Conservation (phyloP, 2,797 vertebrate genomes). For the Propithecus perrieri region DNA sequence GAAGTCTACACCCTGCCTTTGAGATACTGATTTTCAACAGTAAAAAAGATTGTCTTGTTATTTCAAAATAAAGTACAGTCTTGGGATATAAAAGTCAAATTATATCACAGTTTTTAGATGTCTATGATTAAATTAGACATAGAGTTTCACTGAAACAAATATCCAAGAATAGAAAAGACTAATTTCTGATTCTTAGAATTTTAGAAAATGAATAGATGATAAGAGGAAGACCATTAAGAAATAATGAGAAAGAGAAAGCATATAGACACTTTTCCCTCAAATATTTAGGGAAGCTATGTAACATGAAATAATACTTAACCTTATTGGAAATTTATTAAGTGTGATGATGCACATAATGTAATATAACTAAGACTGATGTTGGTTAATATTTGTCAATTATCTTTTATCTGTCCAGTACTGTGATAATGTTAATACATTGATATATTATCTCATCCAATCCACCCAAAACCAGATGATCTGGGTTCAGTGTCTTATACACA, state of each 20-base stretch:
- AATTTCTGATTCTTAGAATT: background rate
- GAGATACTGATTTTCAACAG: slow-evolving; percentile 12
- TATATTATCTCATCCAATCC: background rate
- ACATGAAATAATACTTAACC: background rate
- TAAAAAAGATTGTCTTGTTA: background rate
- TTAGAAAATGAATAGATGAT: background rate
- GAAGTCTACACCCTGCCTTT: background rate
- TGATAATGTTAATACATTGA: background rate
- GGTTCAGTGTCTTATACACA: background rate
- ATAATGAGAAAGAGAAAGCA: background rate
- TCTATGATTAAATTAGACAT: background rate
- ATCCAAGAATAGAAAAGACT: background rate
- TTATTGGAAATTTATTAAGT: background rate
- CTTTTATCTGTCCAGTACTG: background rate
- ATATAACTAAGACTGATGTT: background rate
- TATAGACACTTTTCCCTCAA: background rate
- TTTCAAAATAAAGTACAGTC: background rate
- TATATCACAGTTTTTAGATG: background rate
- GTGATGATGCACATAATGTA: background rate
- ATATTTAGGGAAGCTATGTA: background rate
- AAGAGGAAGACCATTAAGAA: background rate
- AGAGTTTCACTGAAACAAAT: background rate
- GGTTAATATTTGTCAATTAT: background rate
- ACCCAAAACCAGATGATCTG: background rate
- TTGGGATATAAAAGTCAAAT: background rate